Conservation (phyloP, 2,888 invertebrate species). For the Pediacus dermestoides region DNA sequence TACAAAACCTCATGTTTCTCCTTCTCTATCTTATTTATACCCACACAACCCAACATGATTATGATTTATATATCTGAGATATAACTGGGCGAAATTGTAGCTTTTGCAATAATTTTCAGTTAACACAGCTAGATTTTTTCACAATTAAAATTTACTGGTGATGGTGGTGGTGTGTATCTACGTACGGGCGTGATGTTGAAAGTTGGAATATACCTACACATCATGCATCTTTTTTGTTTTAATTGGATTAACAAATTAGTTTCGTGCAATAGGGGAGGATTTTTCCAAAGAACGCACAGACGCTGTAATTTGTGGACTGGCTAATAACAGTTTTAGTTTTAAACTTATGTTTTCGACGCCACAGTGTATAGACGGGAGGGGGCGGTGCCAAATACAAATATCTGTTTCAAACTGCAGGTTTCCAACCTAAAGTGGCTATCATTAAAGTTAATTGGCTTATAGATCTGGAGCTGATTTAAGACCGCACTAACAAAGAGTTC, state of each 20-base stretch:
- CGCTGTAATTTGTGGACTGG: constrained; percentile 1
- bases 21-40: no score
- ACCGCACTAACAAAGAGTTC: no score
- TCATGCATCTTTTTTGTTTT: no score
- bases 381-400: constrained; percentile 1
- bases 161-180: no score
- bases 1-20: constrained; percentile 19
- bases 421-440: constrained; percentile 3
- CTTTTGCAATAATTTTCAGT: constrained; percentile 21
- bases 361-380: constrained; percentile 2
- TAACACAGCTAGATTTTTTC: constrained; percentile 18
- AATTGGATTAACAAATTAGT: constrained; percentile 1
- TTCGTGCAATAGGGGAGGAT: constrained; percentile 1
- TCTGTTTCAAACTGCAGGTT: constrained; percentile 2
- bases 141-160: constrained; percentile 11
- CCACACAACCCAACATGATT: constrained; percentile 21
- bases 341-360: background rate
- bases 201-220: no score
- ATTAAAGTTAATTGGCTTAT: constrained; percentile 5
- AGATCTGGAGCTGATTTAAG: no score
- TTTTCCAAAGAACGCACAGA: background rate
- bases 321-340: constrained; percentile 1
- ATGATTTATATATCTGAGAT: constrained; percentile 23
- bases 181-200: no score
- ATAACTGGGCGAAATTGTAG: constrained; percentile 9